A percentile compares a stretch with the other conserved stretches of the same genome.
These are phyloP conservation scores for Sebastes schlegelii DNA, from an alignment of 2,113 vertebrate genomes.

Conservation along the genomic window DNA sequence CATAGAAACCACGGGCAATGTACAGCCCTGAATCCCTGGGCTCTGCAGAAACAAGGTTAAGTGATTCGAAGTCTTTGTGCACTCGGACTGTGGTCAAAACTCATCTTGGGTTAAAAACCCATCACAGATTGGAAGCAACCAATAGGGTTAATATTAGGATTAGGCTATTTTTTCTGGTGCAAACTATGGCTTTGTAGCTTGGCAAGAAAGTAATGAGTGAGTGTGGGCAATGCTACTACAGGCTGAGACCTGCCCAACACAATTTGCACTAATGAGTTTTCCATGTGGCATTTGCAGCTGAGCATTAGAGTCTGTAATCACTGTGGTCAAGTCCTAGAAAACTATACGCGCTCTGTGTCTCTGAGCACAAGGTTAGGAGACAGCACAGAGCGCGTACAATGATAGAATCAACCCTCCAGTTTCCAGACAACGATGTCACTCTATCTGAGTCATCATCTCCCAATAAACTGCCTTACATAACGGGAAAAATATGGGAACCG, in stretches of 20 bases:
- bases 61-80: slow-evolving; percentile 22
- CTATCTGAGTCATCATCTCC: slow-evolving; percentile 71
- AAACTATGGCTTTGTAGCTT: slow-evolving; percentile 24
- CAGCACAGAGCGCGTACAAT: slow-evolving; percentile 20
- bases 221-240: slow-evolving; percentile 30
- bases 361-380: slow-evolving; percentile 18
- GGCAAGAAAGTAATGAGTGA: slow-evolving; percentile 30
- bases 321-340: slow-evolving; percentile 56
- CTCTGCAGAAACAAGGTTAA: slow-evolving; percentile 5
- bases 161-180: neutral
- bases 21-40: neutral
- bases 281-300: slow-evolving; percentile 70
- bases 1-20: slow-evolving; percentile 49
- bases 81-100: neutral
- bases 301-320: slow-evolving; percentile 61
- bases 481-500: slow-evolving; percentile 46
- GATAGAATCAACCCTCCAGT: slow-evolving; percentile 49
- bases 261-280: slow-evolving; percentile 74
- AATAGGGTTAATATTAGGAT: neutral
- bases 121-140: neutral
- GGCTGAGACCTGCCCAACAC: slow-evolving; percentile 37
- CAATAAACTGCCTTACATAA: slow-evolving; percentile 73
- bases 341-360: slow-evolving; percentile 36
- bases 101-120: neutral
- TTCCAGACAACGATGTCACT: slow-evolving; percentile 67